A percentile compares a stretch with the other conserved stretches of the same genome.
These are phyloP conservation scores for Lates calcarifer DNA, from an alignment of 2,113 vertebrate genomes.

Conservation along the genomic window DNA sequence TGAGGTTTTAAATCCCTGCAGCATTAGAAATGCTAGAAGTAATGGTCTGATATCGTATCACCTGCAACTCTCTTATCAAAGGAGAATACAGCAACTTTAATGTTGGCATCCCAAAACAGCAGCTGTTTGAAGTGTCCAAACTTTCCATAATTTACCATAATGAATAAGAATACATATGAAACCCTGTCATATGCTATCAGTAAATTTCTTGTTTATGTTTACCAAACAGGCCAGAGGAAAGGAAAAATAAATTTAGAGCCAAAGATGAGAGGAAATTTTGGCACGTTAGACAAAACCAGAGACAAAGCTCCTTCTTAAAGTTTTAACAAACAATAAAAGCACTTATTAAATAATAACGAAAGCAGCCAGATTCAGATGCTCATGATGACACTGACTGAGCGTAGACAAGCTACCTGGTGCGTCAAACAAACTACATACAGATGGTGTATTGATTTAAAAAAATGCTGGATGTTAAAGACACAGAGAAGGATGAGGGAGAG, in stretches of 20 bases:
- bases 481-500: not conserved
- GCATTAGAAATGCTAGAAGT: no score
- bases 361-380: not conserved
- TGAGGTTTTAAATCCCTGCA: no score
- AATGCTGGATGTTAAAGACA: not conserved
- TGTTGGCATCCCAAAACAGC: not conserved
- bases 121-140: not conserved
- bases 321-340: no score
- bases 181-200: no score
- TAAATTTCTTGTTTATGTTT: no score
- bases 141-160: no score
- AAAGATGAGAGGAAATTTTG: not conserved
- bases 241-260: not conserved
- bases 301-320: not conserved
- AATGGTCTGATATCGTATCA: not conserved
- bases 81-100: not conserved
- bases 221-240: no score
- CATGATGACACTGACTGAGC: not conserved
- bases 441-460: not conserved
- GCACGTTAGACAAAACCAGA: constrained; percentile 15
- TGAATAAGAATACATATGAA: no score
- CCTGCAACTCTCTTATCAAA: not conserved
- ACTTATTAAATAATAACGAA: not conserved
- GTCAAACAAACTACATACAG: not conserved
- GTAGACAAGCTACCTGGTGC: not conserved